Percentiles rank a stretch among this genome's conserved stretches.
These are phyloP conservation scores for Drosophila longiperda DNA, from an alignment of 2,888 invertebrate species.

Conservation along the genomic window DNA sequence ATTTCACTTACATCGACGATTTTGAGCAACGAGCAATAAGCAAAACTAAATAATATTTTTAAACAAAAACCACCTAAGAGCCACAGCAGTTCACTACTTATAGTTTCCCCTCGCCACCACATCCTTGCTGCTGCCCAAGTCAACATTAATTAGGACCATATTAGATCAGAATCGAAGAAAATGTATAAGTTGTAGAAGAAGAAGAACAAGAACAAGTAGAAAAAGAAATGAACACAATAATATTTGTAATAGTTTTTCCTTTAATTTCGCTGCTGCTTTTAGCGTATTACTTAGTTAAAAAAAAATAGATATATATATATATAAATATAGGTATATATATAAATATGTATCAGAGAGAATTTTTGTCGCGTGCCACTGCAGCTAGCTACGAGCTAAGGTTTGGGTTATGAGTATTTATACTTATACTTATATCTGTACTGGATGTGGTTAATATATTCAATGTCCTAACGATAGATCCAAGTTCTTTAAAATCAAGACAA, in stretches of 20 bases:
- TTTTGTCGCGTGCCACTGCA: neutral
- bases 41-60: slow-evolving; percentile 5
- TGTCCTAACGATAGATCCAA: neutral
- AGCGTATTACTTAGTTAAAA: slow-evolving; percentile 30
- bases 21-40: slow-evolving; percentile 31
- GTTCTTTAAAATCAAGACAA: neutral
- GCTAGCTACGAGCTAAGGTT: neutral
- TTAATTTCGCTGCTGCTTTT: slow-evolving; percentile 50
- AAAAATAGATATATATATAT: neutral
- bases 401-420: neutral
- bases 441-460: neutral
- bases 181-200: neutral
- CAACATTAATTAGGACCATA: slow-evolving; percentile 36
- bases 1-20: neutral
- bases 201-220: neutral
- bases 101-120: slow-evolving; percentile 6
- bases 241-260: slow-evolving; percentile 35
- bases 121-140: slow-evolving; percentile 5
- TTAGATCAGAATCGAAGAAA: slow-evolving; percentile 58
- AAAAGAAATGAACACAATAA: slow-evolving; percentile 9
- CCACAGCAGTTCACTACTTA: slow-evolving; percentile 21
- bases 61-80: slow-evolving; percentile 42
- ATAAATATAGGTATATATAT: slow-evolving; percentile 7
- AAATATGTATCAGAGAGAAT: neutral
- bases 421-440: neutral